phyloP scores from a whole-genome alignment of 2,113 vertebrate genomes.

The Grallaria varia region DNA sequence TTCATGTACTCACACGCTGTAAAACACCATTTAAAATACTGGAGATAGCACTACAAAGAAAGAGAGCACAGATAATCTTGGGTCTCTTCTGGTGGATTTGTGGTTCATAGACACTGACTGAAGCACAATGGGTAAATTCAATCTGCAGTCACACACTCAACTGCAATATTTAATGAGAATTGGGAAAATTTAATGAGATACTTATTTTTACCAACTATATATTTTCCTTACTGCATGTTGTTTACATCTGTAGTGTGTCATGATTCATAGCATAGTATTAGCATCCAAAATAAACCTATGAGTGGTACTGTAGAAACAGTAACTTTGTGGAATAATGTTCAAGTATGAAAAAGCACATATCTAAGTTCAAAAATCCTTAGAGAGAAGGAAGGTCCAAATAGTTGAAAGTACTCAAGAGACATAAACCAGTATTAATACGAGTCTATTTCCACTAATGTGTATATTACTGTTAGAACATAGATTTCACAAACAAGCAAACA shows the following conservation, averaged over 20 bases:
- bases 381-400: background rate
- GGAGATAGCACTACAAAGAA: background rate
- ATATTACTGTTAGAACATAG: background rate
- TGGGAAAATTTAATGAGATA: too few species aligned
- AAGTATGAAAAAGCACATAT: rapidly evolving
- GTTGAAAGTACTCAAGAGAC: background rate
- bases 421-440: background rate
- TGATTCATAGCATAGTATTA: background rate
- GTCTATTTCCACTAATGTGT: background rate
- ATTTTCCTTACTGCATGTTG: background rate
- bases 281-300: background rate
- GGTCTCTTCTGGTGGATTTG: background rate
- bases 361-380: background rate
- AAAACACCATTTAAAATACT: background rate
- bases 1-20: background rate
- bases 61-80: background rate
- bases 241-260: background rate
- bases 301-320: background rate
- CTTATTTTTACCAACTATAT: background rate
- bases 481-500: background rate
- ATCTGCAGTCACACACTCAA: background rate
- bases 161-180: background rate
- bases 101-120: background rate
- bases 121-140: background rate
- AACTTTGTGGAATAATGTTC: background rate